Conservation (phyloP, 2,797 vertebrate species). For the Cyprinodon diabolis region DNA sequence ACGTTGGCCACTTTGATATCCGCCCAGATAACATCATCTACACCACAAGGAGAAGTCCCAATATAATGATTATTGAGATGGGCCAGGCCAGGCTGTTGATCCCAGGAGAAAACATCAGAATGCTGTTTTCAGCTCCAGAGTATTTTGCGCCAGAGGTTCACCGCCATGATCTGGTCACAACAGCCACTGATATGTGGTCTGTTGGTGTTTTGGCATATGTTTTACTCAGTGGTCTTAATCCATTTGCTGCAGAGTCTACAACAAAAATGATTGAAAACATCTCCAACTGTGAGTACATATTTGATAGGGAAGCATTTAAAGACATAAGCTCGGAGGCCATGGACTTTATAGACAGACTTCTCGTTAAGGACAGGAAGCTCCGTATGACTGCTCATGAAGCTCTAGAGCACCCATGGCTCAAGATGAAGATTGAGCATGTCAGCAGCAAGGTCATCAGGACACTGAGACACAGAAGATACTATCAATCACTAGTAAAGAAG, state of each 20-base stretch:
- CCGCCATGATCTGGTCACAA: conserved; percentile 90
- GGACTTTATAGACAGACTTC: conserved; percentile 96
- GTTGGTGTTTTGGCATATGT: conserved; percentile 93
- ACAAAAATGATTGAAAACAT: conserved; percentile 96
- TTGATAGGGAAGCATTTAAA: conserved; percentile 96
- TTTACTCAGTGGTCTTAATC: conserved; percentile 94
- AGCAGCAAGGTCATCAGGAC: conserved; percentile 94
- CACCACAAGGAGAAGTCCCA: conserved; percentile 89
- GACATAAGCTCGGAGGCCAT: conserved; percentile 92
- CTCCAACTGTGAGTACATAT: conserved; percentile 91
- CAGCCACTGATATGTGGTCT: conserved; percentile 98
- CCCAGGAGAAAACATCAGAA: conserved; percentile 95
- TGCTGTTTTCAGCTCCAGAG: conserved; percentile 93
- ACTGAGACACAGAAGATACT: conserved; percentile 95
- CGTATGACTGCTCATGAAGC: conserved; percentile 97
- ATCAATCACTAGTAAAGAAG: conserved; percentile 92
- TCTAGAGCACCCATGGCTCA: conserved; percentile 94
- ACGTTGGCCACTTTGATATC: conserved; percentile 94
- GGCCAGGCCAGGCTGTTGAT: conserved; percentile 94
- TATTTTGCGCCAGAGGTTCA: conserved; percentile 97
- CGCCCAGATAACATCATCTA: conserved; percentile 97
- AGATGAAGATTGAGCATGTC: conserved; percentile 89
- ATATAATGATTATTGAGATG: conserved; percentile 95
- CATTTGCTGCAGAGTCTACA: conserved; percentile 94
- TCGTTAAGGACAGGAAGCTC: conserved; percentile 92